A percentile compares a stretch with the other conserved stretches of the same genome.
Conservation (phyloP, 1,140 invertebrate genomes). For the Neoseiulus cucumeris region DNA sequence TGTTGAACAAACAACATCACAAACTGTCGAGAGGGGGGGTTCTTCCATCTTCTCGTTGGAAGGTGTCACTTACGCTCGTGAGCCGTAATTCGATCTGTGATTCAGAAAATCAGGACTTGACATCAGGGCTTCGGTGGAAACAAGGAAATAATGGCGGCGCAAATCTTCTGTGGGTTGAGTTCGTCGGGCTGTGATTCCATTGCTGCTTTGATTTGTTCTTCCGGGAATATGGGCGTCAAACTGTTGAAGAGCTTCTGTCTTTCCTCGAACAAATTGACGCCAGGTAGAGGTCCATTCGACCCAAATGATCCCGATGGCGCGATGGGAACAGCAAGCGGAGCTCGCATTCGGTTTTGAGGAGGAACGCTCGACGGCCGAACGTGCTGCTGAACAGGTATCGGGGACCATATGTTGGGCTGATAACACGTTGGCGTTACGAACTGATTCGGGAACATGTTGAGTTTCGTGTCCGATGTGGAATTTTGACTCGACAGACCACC, state of each 20-base stretch:
- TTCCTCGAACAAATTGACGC: slow-evolving; percentile 18
- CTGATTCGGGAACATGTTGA: slow-evolving; percentile 21
- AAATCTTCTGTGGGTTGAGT: slow-evolving; percentile 65
- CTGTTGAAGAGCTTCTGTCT: slow-evolving; percentile 42
- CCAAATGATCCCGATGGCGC: slow-evolving; percentile 16
- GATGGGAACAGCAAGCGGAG: slow-evolving; percentile 11
- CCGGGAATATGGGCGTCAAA: slow-evolving; percentile 62
- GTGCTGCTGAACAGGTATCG: slow-evolving; percentile 13
- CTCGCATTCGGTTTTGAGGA: slow-evolving; percentile 18
- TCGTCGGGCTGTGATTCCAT: slow-evolving; percentile 67
- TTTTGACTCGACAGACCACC: slow-evolving; percentile 24
- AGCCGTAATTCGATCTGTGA: too few species aligned
- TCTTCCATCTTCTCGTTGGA: too few species aligned
- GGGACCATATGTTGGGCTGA: slow-evolving; percentile 5
- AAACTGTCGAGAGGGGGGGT: too few species aligned
- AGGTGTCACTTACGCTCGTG: too few species aligned
- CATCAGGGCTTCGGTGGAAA: slow-evolving; percentile 30
- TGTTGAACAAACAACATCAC: too few species aligned
- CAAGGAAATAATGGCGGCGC: slow-evolving; percentile 56
- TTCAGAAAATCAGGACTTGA: neutral
- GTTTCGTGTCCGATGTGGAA: slow-evolving; percentile 29
- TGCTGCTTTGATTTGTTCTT: slow-evolving; percentile 58
- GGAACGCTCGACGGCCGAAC: slow-evolving; percentile 20
- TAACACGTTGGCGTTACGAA: neutral
- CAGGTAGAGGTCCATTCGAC: slow-evolving; percentile 9